A percentile compares a stretch with the other conserved stretches of the same genome.
Evolutionary conservation across 2,888 invertebrate species (phyloP).

Genomic region (Hydropsyche betteni): DNA sequence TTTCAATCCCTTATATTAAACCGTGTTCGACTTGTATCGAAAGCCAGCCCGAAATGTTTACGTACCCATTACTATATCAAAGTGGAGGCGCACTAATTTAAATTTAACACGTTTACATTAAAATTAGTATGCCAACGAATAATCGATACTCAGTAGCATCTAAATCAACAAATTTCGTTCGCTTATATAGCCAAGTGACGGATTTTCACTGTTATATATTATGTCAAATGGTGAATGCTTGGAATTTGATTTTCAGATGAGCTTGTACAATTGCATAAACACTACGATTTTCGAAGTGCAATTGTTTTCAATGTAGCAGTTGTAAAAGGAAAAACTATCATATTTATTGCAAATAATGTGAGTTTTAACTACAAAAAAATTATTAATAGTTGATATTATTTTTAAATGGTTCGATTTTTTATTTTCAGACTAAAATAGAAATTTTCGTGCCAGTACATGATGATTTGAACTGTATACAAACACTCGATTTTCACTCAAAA

Average conservation of each 20-base stretch:
- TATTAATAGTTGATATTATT: too few species aligned
- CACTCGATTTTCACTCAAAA: background rate
- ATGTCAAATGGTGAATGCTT: too few species aligned
- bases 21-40: slow-evolving; percentile 19
- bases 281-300: slow-evolving; percentile 27
- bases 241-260: slow-evolving; percentile 39
- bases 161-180: too few species aligned
- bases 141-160: too few species aligned
- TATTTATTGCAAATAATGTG: slow-evolving; percentile 41
- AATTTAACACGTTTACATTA: slow-evolving; percentile 42
- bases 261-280: slow-evolving; percentile 21
- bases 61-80: slow-evolving; percentile 45
- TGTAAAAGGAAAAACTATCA: slow-evolving; percentile 38
- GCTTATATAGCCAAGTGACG: too few species aligned
- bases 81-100: slow-evolving; percentile 36
- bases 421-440: slow-evolving; percentile 11
- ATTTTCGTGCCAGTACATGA: slow-evolving; percentile 17
- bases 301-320: slow-evolving; percentile 7
- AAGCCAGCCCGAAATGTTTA: slow-evolving; percentile 33
- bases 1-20: background rate
- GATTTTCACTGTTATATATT: too few species aligned
- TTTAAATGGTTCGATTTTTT: background rate
- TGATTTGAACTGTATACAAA: slow-evolving; percentile 20
- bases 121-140: slow-evolving; percentile 26
- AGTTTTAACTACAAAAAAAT: too few species aligned